Evolutionary conservation across 2,888 invertebrate genomes (phyloP).

Genomic region (Drosophila mayaguana): DNA sequence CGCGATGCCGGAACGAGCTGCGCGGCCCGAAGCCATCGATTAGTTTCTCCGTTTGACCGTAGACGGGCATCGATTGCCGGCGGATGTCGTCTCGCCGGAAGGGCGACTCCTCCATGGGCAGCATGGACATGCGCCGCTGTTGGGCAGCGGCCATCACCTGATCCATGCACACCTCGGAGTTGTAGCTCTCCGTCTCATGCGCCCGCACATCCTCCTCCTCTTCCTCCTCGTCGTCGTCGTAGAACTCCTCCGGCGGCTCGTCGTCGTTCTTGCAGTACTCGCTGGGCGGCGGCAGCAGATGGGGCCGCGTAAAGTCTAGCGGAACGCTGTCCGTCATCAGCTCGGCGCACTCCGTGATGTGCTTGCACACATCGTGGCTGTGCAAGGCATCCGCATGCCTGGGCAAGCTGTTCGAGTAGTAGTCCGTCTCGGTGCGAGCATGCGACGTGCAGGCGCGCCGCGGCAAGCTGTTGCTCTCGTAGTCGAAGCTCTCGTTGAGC

Average conservation of each 20-base stretch:
- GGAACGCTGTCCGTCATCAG: slow-evolving; percentile 75
- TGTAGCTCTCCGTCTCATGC: slow-evolving; percentile 70
- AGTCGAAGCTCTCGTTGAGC: slow-evolving; percentile 81
- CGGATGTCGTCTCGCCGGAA: slow-evolving; percentile 80
- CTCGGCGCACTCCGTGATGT: slow-evolving; percentile 84
- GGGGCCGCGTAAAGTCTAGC: slow-evolving; percentile 76
- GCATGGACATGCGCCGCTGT: slow-evolving; percentile 79
- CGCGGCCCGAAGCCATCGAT: slow-evolving; percentile 77
- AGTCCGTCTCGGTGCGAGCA: slow-evolving; percentile 81
- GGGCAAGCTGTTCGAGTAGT: slow-evolving; percentile 84
- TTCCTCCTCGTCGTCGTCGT: slow-evolving; percentile 66
- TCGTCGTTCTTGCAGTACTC: slow-evolving; percentile 76
- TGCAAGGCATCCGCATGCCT: slow-evolving; percentile 80
- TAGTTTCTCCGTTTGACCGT: slow-evolving; percentile 79
- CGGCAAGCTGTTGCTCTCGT: slow-evolving; percentile 85
- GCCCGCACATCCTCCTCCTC: slow-evolving; percentile 59
- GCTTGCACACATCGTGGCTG: slow-evolving; percentile 82
- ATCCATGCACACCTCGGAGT: slow-evolving; percentile 66
- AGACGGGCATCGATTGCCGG: slow-evolving; percentile 82
- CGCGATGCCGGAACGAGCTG: slow-evolving; percentile 69
- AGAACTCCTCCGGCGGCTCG: slow-evolving; percentile 69
- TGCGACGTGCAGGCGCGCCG: slow-evolving; percentile 84
- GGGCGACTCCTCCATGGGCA: slow-evolving; percentile 68
- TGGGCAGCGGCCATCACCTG: slow-evolving; percentile 31
- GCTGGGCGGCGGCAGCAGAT: slow-evolving; percentile 74